A percentile compares a stretch with the other conserved stretches of the same genome.
phyloP scores from a whole-genome alignment of 1,140 invertebrate species.

The Babylonia areolata region DNA sequence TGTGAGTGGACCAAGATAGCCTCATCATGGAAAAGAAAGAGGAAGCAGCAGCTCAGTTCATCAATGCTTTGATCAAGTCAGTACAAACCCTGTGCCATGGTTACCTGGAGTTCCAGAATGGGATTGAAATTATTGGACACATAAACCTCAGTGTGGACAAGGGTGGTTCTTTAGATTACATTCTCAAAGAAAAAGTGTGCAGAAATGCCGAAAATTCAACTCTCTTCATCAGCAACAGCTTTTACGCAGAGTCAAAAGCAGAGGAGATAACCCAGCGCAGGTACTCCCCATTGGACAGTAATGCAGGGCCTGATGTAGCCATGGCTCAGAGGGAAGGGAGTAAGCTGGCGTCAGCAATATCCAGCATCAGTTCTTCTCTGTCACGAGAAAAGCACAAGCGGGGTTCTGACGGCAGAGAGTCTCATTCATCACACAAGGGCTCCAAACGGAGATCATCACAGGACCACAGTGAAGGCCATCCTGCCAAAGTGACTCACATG shows the following conservation, averaged over 20 bases:
- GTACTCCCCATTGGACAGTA: not conserved
- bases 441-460: constrained; percentile 37
- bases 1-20: not conserved
- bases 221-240: constrained; percentile 54
- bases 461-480: not conserved
- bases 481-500: not conserved
- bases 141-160: constrained; percentile 53
- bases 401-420: not conserved
- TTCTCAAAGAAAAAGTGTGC: constrained; percentile 54
- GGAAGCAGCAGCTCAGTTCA: constrained; percentile 47
- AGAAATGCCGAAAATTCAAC: constrained; percentile 51
- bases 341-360: constrained; percentile 36
- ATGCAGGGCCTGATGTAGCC: too few relatives aligned
- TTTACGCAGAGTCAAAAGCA: constrained; percentile 41
- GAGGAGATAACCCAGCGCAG: constrained; percentile 20
- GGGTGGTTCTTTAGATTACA: constrained; percentile 46
- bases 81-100: constrained; percentile 54
- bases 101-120: constrained; percentile 51
- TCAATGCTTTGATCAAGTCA: constrained; percentile 48
- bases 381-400: constrained; percentile 11
- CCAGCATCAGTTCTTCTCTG: constrained; percentile 44
- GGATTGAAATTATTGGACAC: constrained; percentile 55
- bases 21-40: constrained; percentile 39
- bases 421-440: constrained; percentile 25
- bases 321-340: constrained; percentile 19